phyloP scores from a whole-genome alignment of 2,113 vertebrate species.

The Megaceryle torquata region DNA sequence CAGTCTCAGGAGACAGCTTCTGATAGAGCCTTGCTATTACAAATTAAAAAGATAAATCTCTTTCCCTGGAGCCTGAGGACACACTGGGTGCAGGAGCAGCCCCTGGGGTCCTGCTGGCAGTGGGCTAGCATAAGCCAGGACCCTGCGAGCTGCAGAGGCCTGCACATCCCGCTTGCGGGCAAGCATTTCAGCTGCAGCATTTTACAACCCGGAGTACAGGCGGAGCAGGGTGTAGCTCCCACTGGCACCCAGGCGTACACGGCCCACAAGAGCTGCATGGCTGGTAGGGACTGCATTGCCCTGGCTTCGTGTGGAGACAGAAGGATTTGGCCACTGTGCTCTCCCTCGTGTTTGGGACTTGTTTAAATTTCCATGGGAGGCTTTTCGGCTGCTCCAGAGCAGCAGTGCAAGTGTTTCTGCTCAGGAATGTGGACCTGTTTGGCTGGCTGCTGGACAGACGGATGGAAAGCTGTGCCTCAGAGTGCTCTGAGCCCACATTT shows the following conservation, averaged over 20 bases:
- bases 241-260: fast-evolving
- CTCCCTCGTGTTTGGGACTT: background rate
- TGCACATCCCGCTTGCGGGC: background rate
- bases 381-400: background rate
- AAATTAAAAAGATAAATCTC: background rate
- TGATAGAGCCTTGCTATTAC: background rate
- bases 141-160: background rate
- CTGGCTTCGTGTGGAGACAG: fast-evolving
- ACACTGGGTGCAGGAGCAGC: background rate
- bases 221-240: background rate
- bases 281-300: background rate
- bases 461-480: slow-evolving; percentile 32
- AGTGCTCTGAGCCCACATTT: background rate
- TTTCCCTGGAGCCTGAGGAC: background rate
- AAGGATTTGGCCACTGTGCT: background rate
- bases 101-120: fast-evolving
- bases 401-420: background rate
- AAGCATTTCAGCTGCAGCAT: background rate
- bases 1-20: background rate
- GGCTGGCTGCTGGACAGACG: slow-evolving; percentile 8
- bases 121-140: background rate
- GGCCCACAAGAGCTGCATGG: fast-evolving
- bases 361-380: background rate
- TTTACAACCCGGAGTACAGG: background rate
- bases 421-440: slow-evolving; percentile 50